Evolutionary conservation across 2,113 vertebrate genomes (phyloP), one percentile per base, ranked within the genome.

Genomic region (Syngnathus scovelli): DNA sequence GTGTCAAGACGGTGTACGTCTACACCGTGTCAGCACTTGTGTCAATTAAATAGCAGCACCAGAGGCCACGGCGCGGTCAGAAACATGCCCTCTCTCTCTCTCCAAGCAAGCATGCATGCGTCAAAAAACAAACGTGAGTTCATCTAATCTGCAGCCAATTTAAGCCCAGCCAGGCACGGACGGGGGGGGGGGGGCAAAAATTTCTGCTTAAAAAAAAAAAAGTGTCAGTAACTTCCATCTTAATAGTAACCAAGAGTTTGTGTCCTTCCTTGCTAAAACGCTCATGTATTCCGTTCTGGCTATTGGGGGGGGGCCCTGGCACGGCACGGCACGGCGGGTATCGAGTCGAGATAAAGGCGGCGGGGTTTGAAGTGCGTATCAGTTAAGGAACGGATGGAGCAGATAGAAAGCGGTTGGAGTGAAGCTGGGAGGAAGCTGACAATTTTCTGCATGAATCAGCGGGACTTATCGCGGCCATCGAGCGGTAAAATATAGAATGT

Each of bases 41-140:
- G 44, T 10, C 65, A 69, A 75, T 77, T 60, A 78, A 80, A 77
- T 59, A 64, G 48, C 69, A 61, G 41, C 38, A 49, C 23, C 19
- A 2, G 52, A 48, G 75, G 69, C 75, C 75, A 60, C 60, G 23
- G 62, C 16, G 48, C 58, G 78, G 74, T 81, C 81, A 72, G 41
- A 44, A 12, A 44, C 39, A 16, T 60, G 36, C 41, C 12, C 41
- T 43, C 41, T 43, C 60, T 46, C 79, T 74, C 76, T 74, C 5
- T n/a, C n/a, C n/a, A n/a, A n/a, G n/a, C 49, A 86, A 61, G 55
- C 55, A 3, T 52, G 52, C 59, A 61, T 27, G 43, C 27, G 66
- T 83, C 80, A 74, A 66, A 77, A 79, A 79, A 70, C 66, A 71
- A 74, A 75, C 78, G 56, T 73, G 77, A 72, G 75, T 82, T 85